Evolutionary conservation across 2,797 vertebrate species (phyloP).

Genomic region (Melopsittacus undulatus): DNA sequence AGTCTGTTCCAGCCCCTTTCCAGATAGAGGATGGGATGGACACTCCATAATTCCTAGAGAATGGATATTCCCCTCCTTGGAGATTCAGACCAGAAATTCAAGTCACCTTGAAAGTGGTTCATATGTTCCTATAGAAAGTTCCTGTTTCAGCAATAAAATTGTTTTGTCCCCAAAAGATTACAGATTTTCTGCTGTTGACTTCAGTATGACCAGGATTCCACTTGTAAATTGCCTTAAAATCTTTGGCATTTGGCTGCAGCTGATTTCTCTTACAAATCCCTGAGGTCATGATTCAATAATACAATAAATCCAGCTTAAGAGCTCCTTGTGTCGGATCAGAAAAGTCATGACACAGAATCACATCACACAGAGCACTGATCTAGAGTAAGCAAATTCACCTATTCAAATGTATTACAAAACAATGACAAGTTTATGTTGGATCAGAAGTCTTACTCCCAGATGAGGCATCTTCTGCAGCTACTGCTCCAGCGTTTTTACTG

Average conservation of each 20-base stretch:
- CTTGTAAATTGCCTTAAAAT: not conserved
- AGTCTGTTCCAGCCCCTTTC: not conserved
- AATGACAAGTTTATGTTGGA: not conserved
- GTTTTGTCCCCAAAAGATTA: not conserved
- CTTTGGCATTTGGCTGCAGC: slow-evolving; percentile 2
- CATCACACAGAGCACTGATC: not conserved
- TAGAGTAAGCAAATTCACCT: not conserved
- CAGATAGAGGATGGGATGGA: not conserved
- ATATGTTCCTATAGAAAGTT: not conserved
- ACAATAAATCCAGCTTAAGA: slow-evolving; percentile 55
- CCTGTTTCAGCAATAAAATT: not conserved
- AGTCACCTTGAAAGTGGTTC: not conserved
- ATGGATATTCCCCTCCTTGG: not conserved
- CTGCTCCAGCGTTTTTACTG: not conserved
- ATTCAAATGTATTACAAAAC: not conserved
- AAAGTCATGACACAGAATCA: slow-evolving; percentile 23
- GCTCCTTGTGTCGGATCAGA: not conserved
- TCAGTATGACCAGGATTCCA: not conserved
- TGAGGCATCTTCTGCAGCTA: not conserved
- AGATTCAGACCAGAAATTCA: not conserved
- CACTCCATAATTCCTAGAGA: not conserved
- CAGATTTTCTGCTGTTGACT: not conserved
- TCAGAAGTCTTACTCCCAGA: not conserved
- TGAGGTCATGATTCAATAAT: slow-evolving; percentile 33
- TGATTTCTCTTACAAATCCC: slow-evolving; percentile 43